Percentiles rank a stretch among this genome's conserved stretches.
Evolutionary conservation across 2,113 vertebrate species (phyloP).

Genomic region (Crypturellus undulatus): DNA sequence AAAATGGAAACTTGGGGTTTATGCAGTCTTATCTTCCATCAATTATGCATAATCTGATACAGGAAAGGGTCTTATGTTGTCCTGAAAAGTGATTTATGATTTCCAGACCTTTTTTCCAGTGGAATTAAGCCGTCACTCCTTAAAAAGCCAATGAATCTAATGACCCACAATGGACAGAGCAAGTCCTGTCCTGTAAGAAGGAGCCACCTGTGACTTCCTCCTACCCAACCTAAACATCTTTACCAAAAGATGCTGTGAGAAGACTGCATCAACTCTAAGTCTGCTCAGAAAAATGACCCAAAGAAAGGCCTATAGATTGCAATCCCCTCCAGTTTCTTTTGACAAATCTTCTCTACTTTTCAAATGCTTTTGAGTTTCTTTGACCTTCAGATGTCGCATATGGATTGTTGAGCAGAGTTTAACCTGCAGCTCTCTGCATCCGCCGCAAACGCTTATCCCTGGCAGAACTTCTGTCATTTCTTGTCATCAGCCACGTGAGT

Average conservation of each 20-base stretch:
- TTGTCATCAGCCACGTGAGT: constrained; percentile 4
- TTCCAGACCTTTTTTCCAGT: not conserved
- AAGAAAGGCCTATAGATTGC: constrained; percentile 5
- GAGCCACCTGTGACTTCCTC: not conserved
- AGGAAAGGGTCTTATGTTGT: constrained; percentile 3
- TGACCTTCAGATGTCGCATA: not conserved
- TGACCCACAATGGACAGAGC: not conserved
- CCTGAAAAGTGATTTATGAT: constrained; percentile 11
- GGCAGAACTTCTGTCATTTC: constrained; percentile 52
- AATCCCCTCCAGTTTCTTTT: not conserved
- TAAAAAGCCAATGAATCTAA: not conserved
- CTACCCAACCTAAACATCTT: not conserved
- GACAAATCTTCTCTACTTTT: constrained; percentile 38
- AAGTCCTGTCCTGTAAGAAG: not conserved
- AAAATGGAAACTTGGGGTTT: not conserved
- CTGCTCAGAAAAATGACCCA: constrained; percentile 22
- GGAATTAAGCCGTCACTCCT: not conserved
- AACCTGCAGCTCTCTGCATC: constrained; percentile 32
- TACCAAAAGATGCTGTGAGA: not conserved
- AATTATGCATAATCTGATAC: not conserved
- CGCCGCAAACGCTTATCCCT: not conserved
- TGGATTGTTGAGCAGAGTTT: constrained; percentile 26
- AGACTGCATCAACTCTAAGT: not conserved
- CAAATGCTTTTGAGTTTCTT: not conserved
- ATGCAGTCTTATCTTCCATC: not conserved